Base-by-base conservation (phyloP, 2,113 vertebrate species). In the Myocastor coypus region DNA sequence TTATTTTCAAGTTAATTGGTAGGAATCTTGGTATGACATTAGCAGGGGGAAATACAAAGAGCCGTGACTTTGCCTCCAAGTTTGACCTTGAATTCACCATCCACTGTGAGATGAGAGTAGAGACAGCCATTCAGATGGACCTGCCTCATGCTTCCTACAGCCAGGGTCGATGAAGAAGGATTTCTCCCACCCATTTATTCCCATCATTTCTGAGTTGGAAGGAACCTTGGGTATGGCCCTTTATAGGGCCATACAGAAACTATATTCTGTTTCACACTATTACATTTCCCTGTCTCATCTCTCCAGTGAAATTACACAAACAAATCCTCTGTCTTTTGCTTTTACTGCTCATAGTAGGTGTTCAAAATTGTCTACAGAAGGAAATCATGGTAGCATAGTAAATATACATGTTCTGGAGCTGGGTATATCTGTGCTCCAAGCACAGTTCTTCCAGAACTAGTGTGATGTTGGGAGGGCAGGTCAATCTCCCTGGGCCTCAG, bases 1-100 rank as follows among this genome's bases (percentile, higher is more conserved):
- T 95, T 94, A 80, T 93, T 92, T 87, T 75, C 55, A 87, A 71
- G 68, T 83, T 96, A 88, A 97, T 91, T 95, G 92, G 88, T 83
- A 68, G 88, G 46, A 83, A 63, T 77, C 80, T 90, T 89, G 85
- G 91, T 88, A 85, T 10, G 46, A 90, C 11, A 24, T 20, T 20
- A 37, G 59, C 42, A 66, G 34, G 32, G 12, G 57, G 13, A 34
- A 82, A 75, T 83, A 26, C 52, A 69, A 95, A 75, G 66, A 80
- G 64, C 61, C 95, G 71, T 91, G 87, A 90, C n/a, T 90, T 93
- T 68, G 66, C 78, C 73, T 94, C 96, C 46, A 42, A 37, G 81
- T 42, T 78, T 95, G 95, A 96, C 96, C 85, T 96, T 96, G 94
- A 89, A 89, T 80, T 84, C 42, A 50, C 55, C 28, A 28, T 5